Evolutionary conservation across 2,113 vertebrate genomes (phyloP).

Genomic region (Podarcis raffonei): DNA sequence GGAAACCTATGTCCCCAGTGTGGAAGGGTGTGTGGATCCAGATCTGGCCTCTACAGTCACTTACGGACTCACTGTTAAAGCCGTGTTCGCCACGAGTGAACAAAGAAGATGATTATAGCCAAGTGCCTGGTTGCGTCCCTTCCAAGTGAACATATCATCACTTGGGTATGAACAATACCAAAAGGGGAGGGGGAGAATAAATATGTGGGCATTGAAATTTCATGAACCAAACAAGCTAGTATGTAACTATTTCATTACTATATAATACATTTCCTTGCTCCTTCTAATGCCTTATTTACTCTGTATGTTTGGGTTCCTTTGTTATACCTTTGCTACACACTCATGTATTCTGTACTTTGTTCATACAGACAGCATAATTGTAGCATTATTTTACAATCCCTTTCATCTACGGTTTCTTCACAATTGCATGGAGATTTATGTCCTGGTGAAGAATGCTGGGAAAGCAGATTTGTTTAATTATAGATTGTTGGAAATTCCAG

Average conservation of each 20-base stretch:
- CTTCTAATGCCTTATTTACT: neutral
- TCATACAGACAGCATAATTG: neutral
- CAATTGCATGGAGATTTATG: neutral
- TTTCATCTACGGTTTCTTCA: neutral
- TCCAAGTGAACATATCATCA: neutral
- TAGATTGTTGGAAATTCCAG: conserved; percentile 5
- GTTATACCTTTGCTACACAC: neutral
- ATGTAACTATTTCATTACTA: neutral
- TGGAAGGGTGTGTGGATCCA: too few relatives aligned
- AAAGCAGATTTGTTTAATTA: conserved; percentile 20
- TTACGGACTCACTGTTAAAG: too few relatives aligned
- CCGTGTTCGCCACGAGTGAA: too few relatives aligned
- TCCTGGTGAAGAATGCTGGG: neutral
- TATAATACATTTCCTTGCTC: neutral
- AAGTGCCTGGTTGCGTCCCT: neutral
- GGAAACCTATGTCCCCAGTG: too few relatives aligned
- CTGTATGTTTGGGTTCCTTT: neutral
- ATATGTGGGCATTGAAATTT: neutral
- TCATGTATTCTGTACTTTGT: neutral
- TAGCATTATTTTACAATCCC: neutral
- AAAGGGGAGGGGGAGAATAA: neutral
- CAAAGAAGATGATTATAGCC: neutral
- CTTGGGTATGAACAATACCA: neutral
- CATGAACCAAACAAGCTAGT: neutral
- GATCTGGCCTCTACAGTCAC: too few relatives aligned